phyloP scores from a whole-genome alignment of 2,888 invertebrate species.

The Agrochola litura region DNA sequence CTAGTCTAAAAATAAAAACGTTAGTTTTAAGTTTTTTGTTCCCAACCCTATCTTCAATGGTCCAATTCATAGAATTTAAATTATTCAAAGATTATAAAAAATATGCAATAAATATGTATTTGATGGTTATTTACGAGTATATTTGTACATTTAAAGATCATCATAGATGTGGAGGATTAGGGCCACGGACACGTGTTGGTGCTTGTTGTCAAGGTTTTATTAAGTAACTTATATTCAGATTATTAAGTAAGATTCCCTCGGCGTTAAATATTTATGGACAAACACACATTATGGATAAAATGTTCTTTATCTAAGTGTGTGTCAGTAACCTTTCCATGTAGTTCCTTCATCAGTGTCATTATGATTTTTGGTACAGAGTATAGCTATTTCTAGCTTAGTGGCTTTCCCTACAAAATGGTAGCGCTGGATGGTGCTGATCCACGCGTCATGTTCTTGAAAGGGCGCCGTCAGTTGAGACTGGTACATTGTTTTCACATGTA shows the following conservation, averaged over 20 bases:
- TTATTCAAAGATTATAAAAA: conserved; percentile 3
- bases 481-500: too few species aligned
- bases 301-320: neutral
- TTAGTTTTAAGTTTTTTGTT: neutral
- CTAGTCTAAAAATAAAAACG: neutral
- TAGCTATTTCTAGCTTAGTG: neutral
- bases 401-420: too few species aligned
- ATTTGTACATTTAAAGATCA: conserved; percentile 5
- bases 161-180: conserved; percentile 14
- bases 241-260: neutral
- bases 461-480: too few species aligned
- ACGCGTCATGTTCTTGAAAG: too few species aligned
- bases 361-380: neutral
- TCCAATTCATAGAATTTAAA: conserved; percentile 4
- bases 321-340: neutral
- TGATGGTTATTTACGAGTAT: conserved; percentile 31
- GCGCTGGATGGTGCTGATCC: too few species aligned
- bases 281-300: neutral
- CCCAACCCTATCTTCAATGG: neutral
- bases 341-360: neutral
- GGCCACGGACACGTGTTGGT: conserved; percentile 23
- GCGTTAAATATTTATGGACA: neutral
- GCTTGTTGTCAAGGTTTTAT: conserved; percentile 24
- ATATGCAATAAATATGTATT: conserved; percentile 36
- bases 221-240: conserved; percentile 5